Conservation (phyloP, 2,888 invertebrate genomes). For the Nysson spinosus region DNA sequence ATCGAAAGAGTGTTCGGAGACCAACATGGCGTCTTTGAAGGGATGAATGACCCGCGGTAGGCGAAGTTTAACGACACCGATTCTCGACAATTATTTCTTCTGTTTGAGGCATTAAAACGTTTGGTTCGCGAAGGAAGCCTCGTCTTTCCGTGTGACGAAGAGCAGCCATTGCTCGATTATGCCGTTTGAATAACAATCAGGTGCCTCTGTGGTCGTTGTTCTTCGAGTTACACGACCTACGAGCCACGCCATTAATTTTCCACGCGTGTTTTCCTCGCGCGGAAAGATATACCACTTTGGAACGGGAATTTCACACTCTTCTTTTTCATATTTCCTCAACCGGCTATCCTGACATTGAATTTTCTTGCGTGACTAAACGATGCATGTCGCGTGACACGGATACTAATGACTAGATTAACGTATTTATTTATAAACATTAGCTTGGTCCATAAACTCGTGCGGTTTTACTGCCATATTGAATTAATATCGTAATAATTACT, state of each 20-base stretch:
- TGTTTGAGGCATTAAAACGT: slow-evolving; percentile 45
- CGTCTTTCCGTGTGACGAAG: slow-evolving; percentile 55
- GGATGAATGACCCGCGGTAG: slow-evolving; percentile 35
- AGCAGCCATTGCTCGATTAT: slow-evolving; percentile 49
- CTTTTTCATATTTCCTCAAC: background rate
- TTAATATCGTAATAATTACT: no score
- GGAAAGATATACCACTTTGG: background rate
- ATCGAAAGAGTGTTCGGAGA: no score
- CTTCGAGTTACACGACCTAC: slow-evolving; percentile 28
- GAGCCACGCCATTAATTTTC: slow-evolving; percentile 35
- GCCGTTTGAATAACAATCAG: slow-evolving; percentile 53
- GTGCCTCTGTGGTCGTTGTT: slow-evolving; percentile 25
- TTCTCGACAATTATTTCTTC: slow-evolving; percentile 52
- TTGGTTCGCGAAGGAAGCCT: slow-evolving; percentile 45
- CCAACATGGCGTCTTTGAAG: background rate
- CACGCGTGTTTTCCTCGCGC: slow-evolving; percentile 22
- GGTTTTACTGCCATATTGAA: no score
- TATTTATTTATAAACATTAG: no score
- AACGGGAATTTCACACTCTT: background rate
- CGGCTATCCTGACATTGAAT: background rate
- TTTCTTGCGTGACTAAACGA: no score
- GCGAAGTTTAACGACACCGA: slow-evolving; percentile 56
- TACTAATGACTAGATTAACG: no score
- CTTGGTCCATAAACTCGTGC: no score
- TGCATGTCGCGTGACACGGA: no score